Base-by-base conservation (phyloP, 2,888 invertebrate species). In the Drosophila vallismaia region DNA sequence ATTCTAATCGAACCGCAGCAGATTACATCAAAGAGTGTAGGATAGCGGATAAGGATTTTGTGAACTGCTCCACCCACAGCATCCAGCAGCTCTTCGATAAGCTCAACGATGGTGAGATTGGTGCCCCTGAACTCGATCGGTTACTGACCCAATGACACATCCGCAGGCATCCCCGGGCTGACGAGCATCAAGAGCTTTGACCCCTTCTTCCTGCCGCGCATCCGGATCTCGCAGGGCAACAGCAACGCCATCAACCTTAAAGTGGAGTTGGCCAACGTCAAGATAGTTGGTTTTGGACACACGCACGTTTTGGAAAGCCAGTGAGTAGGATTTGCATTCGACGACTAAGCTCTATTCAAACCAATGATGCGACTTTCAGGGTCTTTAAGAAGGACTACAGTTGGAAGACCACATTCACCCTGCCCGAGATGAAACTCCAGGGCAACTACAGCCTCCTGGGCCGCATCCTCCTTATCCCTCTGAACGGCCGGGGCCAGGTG, bases 211-310 rank as follows among this genome's bases (percentile, higher is more conserved):
- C 93, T 95, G 56, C 94, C 94, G 46, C 93, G 93, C 90, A 94
- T 95, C 83, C 93, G 94, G 91, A 95, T 95, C 85, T 92, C 94
- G 42, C 95, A 95, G 92, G 95, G 95, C 62, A 94, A 94, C 56
- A 91, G 89, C 59, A 95, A 95, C 40, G 95, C 95, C 4, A 95
- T 95, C 5, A 95, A 94, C 80, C 94, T 95, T 0, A 95, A 95
- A 88, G 95, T 95, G 38, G 95, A 95, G 31, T 91, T 95, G 59
- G 93, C 94, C 76, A 94, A 95, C 90, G 94, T 95, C 38, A 93
- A 93, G 33, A 94, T 95, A 12, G 92, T 93, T 31, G 95, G 95
- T 50, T 95, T 95, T 84, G 94, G 94, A 28, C 92, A 93, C 71
- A 94, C 94, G 10, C 92, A 94, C 89, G 94, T 95, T 26, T 82